Conservation (phyloP, 2,888 invertebrate genomes). For the Noctua janthina region DNA sequence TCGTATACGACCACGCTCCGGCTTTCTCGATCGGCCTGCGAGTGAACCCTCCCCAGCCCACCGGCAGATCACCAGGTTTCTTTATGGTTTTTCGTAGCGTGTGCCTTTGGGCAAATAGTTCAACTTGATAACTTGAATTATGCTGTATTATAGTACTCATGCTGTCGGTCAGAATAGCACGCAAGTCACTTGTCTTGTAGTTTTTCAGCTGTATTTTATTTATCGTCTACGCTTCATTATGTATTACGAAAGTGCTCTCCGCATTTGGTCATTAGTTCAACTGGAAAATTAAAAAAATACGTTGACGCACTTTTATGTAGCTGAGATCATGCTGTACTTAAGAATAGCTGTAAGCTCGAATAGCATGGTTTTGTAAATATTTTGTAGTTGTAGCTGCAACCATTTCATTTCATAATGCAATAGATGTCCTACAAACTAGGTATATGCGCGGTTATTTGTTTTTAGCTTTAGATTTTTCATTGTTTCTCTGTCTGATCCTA, state of each 20-base stretch:
- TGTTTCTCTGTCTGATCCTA: background rate
- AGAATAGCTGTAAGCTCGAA: background rate
- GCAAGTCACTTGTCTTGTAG: conserved; percentile 1
- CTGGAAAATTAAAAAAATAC: background rate
- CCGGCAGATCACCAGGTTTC: conserved; percentile 89
- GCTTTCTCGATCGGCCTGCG: conserved; percentile 92
- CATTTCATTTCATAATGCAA: conserved; percentile 2
- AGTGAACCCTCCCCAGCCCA: conserved; percentile 85
- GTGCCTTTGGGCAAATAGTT: conserved; percentile 44
- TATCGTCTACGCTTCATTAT: background rate
- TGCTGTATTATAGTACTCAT: background rate
- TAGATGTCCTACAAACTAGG: background rate
- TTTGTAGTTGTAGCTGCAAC: background rate
- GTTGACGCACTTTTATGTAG: conserved; percentile 15
- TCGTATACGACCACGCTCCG: conserved; percentile 89
- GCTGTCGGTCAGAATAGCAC: conserved; percentile 9
- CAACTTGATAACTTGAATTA: conserved; percentile 4
- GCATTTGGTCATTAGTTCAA: background rate
- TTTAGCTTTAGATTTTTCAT: background rate
- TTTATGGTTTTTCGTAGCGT: conserved; percentile 55
- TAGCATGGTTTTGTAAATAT: conserved; percentile 4
- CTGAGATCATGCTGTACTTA: background rate
- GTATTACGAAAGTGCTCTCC: background rate
- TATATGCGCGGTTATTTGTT: conserved; percentile 14
- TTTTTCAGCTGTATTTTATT: conserved; percentile 3